Conservation (phyloP, 2,113 vertebrate genomes). For the Ivindomyrus marchei region DNA sequence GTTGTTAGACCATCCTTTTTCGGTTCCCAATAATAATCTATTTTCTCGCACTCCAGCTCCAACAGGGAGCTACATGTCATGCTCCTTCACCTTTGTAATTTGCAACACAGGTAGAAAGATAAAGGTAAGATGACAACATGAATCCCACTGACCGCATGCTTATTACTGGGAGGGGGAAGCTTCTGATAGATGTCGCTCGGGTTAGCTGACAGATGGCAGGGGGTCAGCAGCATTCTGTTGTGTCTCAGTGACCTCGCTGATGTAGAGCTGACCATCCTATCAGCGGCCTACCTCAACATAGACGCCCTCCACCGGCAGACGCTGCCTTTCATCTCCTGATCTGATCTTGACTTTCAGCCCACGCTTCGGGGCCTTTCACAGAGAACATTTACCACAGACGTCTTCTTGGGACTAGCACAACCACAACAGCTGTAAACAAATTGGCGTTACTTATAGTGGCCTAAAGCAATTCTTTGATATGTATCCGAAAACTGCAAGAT, state of each 20-base stretch:
- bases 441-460: neutral
- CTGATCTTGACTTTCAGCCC: neutral
- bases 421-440: neutral
- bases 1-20: neutral
- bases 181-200: neutral
- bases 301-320: neutral
- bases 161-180: neutral
- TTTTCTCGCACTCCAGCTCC: neutral
- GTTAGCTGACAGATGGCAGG: neutral
- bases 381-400: neutral
- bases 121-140: neutral
- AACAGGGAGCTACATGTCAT: neutral
- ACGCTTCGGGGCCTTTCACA: neutral
- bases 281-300: neutral
- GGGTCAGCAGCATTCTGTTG: conserved; percentile 1
- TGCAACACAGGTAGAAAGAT: neutral
- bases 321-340: conserved; percentile 16
- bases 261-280: neutral
- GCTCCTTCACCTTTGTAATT: neutral
- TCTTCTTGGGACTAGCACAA: neutral
- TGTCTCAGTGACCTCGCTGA: conserved; percentile 12
- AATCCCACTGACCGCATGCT: neutral
- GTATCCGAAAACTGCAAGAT: neutral
- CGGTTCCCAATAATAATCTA: neutral
- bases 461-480: conserved; percentile 11